Base-by-base conservation (phyloP, 1,140 invertebrate genomes). In the Venustaconcha ellipsiformis region DNA sequence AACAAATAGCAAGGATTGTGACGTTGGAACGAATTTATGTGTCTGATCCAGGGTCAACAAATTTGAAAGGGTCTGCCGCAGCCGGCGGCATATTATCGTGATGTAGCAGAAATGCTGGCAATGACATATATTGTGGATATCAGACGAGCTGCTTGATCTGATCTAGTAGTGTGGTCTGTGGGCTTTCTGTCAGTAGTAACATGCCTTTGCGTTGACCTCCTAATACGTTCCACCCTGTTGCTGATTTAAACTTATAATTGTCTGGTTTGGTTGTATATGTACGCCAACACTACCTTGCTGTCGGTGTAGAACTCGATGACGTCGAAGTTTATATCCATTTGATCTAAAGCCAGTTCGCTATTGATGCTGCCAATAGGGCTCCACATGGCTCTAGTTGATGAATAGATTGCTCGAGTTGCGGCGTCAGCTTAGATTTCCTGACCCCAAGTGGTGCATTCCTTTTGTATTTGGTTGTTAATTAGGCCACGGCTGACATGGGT, bases 381-480 rank as follows among this genome's bases (percentile, higher is more conserved):
- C 67, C 78, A 70, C 76, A 80, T 5, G 80, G 72, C 55, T 83
- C 82, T 57, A 81, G 64, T 17, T 78, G 13, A 1, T 67, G 81
- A 14, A 81, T 80, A 18, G 79, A 81, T 55, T 78, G 73, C 1
- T 76, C 78, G 63, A 58, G 17, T 30, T 18, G 2, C 1, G 81
- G 76, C 4, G 69, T 26, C 8, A 78, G 18, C 58, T 80, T 82
- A n/a, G 78, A 26, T 55, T 78, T 81, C n/a, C 72, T 70, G 5
- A 78, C 37, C 37, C 11, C 11, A 48, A 8, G 37, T 48, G 26
- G n/a, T 20, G 23, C 65, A 18, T 69, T 55, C 48, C n/a, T 5
- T 55, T 55, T 6, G n/a, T n/a, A 59, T 62, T 48, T 37, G 23
- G 66, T n/a, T 55, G 14, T 18, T 23, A 74, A 18, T 26, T 59